These are phyloP conservation scores for Urophycis tenuis DNA, from an alignment of 2,797 vertebrate genomes.

Conservation along the genomic window DNA sequence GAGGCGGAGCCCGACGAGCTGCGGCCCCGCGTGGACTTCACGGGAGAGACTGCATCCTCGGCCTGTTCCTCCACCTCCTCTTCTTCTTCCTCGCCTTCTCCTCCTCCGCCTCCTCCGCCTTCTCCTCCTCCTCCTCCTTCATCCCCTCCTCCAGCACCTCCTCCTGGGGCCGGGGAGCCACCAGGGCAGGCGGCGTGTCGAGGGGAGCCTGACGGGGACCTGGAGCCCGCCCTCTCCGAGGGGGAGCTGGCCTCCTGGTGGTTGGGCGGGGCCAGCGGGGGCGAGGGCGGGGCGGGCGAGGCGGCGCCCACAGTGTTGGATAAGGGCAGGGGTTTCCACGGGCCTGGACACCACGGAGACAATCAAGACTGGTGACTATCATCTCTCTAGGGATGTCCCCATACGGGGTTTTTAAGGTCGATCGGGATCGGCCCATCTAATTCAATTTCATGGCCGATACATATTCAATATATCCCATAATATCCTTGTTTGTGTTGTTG, in stretches of 20 bases:
- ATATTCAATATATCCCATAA: too few relatives aligned
- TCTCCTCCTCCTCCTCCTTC: conserved; percentile 45
- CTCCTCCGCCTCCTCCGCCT: conserved; percentile 45
- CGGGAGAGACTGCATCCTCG: conserved; percentile 28
- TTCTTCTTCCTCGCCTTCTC: too few relatives aligned
- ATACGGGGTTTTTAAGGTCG: too few relatives aligned
- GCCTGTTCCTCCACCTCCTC: conserved; percentile 30
- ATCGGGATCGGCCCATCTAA: too few relatives aligned
- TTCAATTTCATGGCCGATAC: too few relatives aligned
- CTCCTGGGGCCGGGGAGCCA: conserved; percentile 41
- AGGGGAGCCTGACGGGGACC: conserved; percentile 60
- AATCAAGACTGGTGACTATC: too few relatives aligned
- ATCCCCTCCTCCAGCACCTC: too few relatives aligned
- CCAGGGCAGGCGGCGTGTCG: conserved; percentile 44
- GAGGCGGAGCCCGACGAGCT: conserved; percentile 53
- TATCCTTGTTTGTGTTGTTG: too few relatives aligned
- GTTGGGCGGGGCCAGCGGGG: conserved; percentile 25
- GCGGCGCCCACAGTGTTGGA: conserved; percentile 26
- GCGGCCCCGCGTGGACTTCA: conserved; percentile 43
- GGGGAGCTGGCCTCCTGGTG: conserved; percentile 27
- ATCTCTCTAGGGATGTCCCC: too few relatives aligned
- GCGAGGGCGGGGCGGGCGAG: neutral
- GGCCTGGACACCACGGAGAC: conserved; percentile 28
- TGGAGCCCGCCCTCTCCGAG: conserved; percentile 39
- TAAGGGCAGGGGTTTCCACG: conserved; percentile 60